Percentiles rank a stretch among this genome's conserved stretches.
phyloP scores from a whole-genome alignment of 2,888 invertebrate species.

The Siphlonurus alternatus region DNA sequence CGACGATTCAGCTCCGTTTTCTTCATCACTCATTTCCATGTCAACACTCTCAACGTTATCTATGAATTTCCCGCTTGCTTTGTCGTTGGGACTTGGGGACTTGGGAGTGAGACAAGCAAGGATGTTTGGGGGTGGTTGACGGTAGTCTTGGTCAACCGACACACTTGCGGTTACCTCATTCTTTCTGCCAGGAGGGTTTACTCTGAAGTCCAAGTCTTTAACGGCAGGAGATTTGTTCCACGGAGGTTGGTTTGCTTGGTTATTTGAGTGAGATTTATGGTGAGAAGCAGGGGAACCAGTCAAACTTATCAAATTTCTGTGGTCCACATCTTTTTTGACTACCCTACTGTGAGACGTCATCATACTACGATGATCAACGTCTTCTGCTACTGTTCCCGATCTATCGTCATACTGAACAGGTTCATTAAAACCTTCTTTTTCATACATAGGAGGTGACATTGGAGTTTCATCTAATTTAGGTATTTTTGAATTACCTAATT shows the following conservation, averaged over 20 bases:
- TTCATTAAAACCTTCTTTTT: slow-evolving; percentile 38
- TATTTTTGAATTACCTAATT: slow-evolving; percentile 20
- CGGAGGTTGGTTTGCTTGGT: not conserved
- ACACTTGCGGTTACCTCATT: not conserved
- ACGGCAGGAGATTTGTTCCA: not conserved
- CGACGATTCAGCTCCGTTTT: slow-evolving; percentile 21
- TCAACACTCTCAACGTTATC: slow-evolving; percentile 69
- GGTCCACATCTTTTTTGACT: slow-evolving; percentile 46
- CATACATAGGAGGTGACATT: slow-evolving; percentile 46
- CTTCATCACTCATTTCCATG: slow-evolving; percentile 77
- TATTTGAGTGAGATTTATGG: not conserved
- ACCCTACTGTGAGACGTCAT: slow-evolving; percentile 27
- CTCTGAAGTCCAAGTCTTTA: slow-evolving; percentile 7
- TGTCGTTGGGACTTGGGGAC: slow-evolving; percentile 22
- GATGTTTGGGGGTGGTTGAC: slow-evolving; percentile 1
- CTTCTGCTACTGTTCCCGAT: slow-evolving; percentile 20
- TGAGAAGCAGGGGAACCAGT: slow-evolving; percentile 46
- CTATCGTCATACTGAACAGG: slow-evolving; percentile 45
- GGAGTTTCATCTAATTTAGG: slow-evolving; percentile 35
- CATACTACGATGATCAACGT: slow-evolving; percentile 45
- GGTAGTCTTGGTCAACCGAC: slow-evolving; percentile 3
- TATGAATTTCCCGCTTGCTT: slow-evolving; percentile 17
- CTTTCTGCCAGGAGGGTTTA: not conserved
- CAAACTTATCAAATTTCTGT: slow-evolving; percentile 65
- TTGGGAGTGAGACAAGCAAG: slow-evolving; percentile 23